phyloP scores from a whole-genome alignment of 2,888 invertebrate genomes.

The Leptura quadrifasciata region DNA sequence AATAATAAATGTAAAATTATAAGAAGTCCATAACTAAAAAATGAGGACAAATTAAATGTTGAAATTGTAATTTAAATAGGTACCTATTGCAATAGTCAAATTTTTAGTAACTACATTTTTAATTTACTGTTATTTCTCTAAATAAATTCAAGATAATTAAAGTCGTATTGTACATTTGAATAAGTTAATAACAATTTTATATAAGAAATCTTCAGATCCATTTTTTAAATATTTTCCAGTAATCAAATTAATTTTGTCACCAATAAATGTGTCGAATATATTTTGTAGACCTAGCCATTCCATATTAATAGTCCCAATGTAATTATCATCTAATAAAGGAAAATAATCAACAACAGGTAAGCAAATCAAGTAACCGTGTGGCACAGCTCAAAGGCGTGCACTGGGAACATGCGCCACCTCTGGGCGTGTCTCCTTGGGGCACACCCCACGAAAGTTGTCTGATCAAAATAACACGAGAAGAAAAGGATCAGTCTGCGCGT shows the following conservation, averaged over 20 bases:
- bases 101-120: too few species aligned
- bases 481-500: conserved; percentile 63
- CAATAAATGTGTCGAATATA: conserved; percentile 23
- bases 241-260: conserved; percentile 12
- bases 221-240: background rate
- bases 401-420: conserved; percentile 40
- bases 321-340: conserved; percentile 63
- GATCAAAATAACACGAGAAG: conserved; percentile 56
- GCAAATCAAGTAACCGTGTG: conserved; percentile 57
- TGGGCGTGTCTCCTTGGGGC: conserved; percentile 47
- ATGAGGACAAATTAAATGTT: too few species aligned
- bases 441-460: conserved; percentile 46
- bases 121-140: too few species aligned
- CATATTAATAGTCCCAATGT: conserved; percentile 39
- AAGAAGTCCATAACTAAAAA: too few species aligned
- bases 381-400: conserved; percentile 51
- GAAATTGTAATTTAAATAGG: too few species aligned
- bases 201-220: background rate
- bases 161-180: too few species aligned
- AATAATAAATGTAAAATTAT: too few species aligned
- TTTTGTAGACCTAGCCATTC: background rate
- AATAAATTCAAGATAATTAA: too few species aligned
- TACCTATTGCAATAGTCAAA: too few species aligned
- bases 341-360: conserved; percentile 63
- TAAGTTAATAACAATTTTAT: too few species aligned